Evolutionary conservation across 2,888 invertebrate species (phyloP).

Genomic region (Adineta ricciae): DNA sequence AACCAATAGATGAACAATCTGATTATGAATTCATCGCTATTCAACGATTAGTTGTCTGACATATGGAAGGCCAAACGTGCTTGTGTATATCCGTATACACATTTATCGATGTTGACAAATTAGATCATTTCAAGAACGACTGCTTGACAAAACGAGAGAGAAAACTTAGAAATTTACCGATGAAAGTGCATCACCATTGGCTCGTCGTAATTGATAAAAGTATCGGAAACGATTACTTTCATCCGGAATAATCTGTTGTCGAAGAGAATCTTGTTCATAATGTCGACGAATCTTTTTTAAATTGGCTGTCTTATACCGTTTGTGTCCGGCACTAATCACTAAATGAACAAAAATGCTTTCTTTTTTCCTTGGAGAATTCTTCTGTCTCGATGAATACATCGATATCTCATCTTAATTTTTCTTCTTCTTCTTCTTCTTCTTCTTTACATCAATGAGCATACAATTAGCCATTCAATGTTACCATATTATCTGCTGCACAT

Average conservation of each 20-base stretch:
- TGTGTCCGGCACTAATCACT: not conserved
- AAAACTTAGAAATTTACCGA: not conserved
- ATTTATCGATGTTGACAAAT: not conserved
- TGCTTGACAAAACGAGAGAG: not conserved
- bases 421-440: no score
- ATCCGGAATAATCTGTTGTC: not conserved
- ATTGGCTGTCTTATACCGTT: conserved; percentile 8
- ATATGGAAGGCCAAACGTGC: not conserved
- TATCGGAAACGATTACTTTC: not conserved
- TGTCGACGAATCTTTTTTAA: conserved; percentile 17
- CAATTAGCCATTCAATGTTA: not conserved
- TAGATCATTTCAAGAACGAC: no score
- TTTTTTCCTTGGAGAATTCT: no score
- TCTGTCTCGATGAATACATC: no score
- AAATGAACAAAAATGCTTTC: not conserved
- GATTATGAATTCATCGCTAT: not conserved
- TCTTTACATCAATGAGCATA: not conserved
- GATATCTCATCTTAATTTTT: no score
- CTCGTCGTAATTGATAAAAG: not conserved
- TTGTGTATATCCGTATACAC: not conserved
- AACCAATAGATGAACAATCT: no score
- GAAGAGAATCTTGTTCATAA: conserved; percentile 11
- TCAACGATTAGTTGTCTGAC: not conserved
- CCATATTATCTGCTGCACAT: not conserved
- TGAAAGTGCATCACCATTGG: conserved; percentile 12